These are phyloP conservation scores for Zophobas morio DNA, from an alignment of 1,140 invertebrate genomes.

Conservation along the genomic window DNA sequence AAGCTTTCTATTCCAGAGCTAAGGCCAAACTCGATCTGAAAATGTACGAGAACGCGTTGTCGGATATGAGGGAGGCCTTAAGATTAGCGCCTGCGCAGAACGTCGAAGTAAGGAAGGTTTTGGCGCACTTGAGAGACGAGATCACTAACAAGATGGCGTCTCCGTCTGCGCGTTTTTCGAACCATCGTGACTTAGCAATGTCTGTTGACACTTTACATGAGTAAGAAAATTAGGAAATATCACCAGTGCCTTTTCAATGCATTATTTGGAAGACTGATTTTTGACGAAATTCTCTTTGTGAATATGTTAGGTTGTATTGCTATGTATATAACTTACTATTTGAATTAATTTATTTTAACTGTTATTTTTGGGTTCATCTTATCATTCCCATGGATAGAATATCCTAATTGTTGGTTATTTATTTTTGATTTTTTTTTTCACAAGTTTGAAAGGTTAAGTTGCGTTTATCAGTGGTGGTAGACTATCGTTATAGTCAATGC, in stretches of 20 bases:
- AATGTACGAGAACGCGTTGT: slow-evolving; percentile 74
- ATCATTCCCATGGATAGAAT: slow-evolving; percentile 55
- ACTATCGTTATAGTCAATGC: slow-evolving; percentile 38
- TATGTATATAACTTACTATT: slow-evolving; percentile 50
- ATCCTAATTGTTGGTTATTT: slow-evolving; percentile 51
- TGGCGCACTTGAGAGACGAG: slow-evolving; percentile 77
- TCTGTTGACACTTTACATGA: slow-evolving; percentile 68
- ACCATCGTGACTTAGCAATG: slow-evolving; percentile 62
- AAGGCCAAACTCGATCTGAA: slow-evolving; percentile 85
- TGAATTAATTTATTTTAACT: slow-evolving; percentile 51
- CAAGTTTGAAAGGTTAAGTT: slow-evolving; percentile 31
- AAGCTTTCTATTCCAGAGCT: slow-evolving; percentile 92
- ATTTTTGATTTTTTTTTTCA: slow-evolving; percentile 46
- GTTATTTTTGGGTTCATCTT: slow-evolving; percentile 54
- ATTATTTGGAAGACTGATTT: slow-evolving; percentile 54
- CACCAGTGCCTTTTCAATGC: slow-evolving; percentile 52
- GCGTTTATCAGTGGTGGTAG: slow-evolving; percentile 39
- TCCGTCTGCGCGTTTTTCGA: slow-evolving; percentile 62
- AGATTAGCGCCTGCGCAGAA: slow-evolving; percentile 77
- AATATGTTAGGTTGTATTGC: slow-evolving; percentile 43
- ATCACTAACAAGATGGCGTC: slow-evolving; percentile 68
- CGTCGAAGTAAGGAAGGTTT: slow-evolving; percentile 77
- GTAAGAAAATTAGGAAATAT: slow-evolving; percentile 57
- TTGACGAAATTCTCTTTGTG: slow-evolving; percentile 50
- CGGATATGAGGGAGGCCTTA: slow-evolving; percentile 79